Base-by-base conservation (phyloP, 2,888 invertebrate species). In the Scaptomyza cyrtandrae region DNA sequence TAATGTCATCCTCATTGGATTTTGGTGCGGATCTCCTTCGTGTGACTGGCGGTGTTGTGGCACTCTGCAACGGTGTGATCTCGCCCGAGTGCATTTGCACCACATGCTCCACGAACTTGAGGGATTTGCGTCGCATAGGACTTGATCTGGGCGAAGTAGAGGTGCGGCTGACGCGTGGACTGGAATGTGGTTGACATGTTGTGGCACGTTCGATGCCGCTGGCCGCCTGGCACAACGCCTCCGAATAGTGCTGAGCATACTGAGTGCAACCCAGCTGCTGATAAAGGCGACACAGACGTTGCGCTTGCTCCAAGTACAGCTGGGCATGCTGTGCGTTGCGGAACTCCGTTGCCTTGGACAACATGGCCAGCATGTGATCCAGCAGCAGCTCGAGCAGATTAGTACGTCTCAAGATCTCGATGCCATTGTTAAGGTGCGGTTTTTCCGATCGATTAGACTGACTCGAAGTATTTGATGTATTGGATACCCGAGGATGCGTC, bases 241-340 rank as follows among this genome's bases (percentile, higher is more conserved):
- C 92, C 45, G 93, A 89, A 83, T 94, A 94, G 49, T 93, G 93
- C 56, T 92, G 91, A 0, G 94, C 94, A 44, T 94, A 93, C 6
- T 92, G 91, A 39, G 93, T 93, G 46, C 94, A 94, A 3, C 93
- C 93, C 13, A 93, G 92, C 63, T 94, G 93, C 60, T 94, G 94
- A 63, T 93, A 92, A 13, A 96, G 92, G 63, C 93, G 93, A 41
- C 94, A 93, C 3, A 97, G 92, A 54, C 95, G 93, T 68, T 94
- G 93, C 0, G 95, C 94, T 84, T 97, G 96, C 65, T 95, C 94
- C 41, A 96, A 92, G 84, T 96, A 96, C 64, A 95, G 93, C 1
- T 94, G 91, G 7, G 95, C 95, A 84, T 95, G 94, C 61, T 93
- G 92, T 19, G 93, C 92, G 0, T 95, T 94, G 11, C 94, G 93